Percentiles rank a stretch among this genome's conserved stretches.
Evolutionary conservation across 2,113 vertebrate species (phyloP).

Genomic region (Gopherus evgoodei): DNA sequence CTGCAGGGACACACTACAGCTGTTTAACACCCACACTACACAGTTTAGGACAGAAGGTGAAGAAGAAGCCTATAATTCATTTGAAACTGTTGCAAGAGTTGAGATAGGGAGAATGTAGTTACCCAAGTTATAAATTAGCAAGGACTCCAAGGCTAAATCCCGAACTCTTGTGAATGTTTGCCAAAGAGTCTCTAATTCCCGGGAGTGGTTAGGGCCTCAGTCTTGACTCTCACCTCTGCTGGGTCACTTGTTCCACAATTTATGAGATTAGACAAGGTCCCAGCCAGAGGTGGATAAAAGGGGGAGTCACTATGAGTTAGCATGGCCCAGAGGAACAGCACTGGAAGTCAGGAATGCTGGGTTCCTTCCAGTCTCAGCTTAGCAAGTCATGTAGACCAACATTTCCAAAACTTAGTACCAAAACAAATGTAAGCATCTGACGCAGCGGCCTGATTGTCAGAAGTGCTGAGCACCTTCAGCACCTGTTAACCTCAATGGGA

Average conservation of each 20-base stretch:
- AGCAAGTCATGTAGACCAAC: not conserved
- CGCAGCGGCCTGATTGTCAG: not conserved
- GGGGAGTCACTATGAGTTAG: not conserved
- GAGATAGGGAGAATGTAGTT: not conserved
- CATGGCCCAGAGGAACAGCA: not conserved
- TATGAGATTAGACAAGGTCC: rapidly evolving
- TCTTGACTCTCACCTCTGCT: not conserved
- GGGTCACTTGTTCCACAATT: not conserved
- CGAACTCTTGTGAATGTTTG: not conserved
- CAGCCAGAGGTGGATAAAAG: rapidly evolving
- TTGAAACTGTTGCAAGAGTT: not conserved
- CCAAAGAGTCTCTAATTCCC: not conserved
- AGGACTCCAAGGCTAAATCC: not conserved
- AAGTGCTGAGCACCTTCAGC: not conserved
- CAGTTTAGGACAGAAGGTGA: not conserved
- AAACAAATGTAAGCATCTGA: not conserved
- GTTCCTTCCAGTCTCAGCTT: not conserved
- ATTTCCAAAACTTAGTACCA: not conserved
- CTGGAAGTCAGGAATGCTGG: not conserved
- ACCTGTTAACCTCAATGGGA: not conserved
- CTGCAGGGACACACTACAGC: rapidly evolving
- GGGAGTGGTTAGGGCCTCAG: not conserved
- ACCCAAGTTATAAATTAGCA: not conserved
- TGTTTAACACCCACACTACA: rapidly evolving
- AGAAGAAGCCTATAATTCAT: not conserved